phyloP scores from a whole-genome alignment of 2,113 vertebrate species.

The Siniperca knerii region DNA sequence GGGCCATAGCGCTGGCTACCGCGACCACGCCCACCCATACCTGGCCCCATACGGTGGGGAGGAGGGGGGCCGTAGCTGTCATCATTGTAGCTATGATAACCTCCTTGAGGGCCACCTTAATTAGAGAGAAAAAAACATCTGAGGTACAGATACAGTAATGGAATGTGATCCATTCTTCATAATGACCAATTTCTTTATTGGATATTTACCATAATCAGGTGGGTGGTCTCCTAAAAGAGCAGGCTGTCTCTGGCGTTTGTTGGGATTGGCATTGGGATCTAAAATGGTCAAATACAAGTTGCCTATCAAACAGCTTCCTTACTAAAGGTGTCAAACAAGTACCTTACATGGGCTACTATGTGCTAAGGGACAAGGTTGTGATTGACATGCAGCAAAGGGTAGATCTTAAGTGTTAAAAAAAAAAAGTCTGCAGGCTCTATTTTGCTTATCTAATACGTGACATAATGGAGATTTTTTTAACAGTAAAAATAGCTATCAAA shows the following conservation, averaged over 20 bases:
- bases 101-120: constrained; percentile 89
- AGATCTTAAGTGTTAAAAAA: constrained; percentile 22
- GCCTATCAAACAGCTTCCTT: constrained; percentile 29
- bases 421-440: constrained; percentile 46
- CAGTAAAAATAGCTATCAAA: constrained; percentile 27
- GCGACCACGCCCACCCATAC: constrained; percentile 88
- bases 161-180: not conserved
- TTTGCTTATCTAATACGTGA: constrained; percentile 33
- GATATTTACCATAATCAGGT: constrained; percentile 87
- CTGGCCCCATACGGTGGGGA: constrained; percentile 90
- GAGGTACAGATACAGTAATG: not conserved
- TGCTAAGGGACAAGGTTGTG: constrained; percentile 62
- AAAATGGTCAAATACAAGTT: constrained; percentile 47
- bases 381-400: constrained; percentile 75
- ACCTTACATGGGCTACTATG: constrained; percentile 6
- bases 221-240: constrained; percentile 93
- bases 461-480: constrained; percentile 81
- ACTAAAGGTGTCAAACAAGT: not conserved
- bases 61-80: constrained; percentile 92
- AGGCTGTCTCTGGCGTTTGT: constrained; percentile 93
- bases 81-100: constrained; percentile 91
- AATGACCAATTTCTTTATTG: not conserved
- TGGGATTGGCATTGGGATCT: constrained; percentile 90
- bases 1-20: constrained; percentile 89
- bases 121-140: not conserved